phyloP scores from a whole-genome alignment of 2,797 vertebrate genomes.

The Uromys caudimaculatus region DNA sequence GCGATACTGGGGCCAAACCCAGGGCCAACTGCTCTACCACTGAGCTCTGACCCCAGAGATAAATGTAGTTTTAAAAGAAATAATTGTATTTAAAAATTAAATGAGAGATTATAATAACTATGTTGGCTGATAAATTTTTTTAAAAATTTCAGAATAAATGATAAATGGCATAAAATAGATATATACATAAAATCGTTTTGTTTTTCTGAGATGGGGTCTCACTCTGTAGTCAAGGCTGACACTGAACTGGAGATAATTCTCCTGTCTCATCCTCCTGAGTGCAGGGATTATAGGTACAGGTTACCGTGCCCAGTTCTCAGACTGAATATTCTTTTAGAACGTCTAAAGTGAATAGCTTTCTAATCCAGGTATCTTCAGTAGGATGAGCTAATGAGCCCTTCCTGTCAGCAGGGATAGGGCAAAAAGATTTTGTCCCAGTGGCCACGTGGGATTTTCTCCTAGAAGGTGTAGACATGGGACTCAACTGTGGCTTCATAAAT shows the following conservation, averaged over 20 bases:
- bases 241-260: not conserved
- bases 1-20: not conserved
- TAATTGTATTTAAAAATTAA: not conserved
- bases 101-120: slow-evolving; percentile 25
- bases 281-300: not conserved
- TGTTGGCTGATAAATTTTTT: not conserved
- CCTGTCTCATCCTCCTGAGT: not conserved
- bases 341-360: not conserved
- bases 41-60: not conserved
- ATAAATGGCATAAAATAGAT: not conserved
- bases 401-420: not conserved
- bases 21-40: not conserved
- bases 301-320: not conserved
- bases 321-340: not conserved
- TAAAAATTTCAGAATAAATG: not conserved
- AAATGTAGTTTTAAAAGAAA: not conserved
- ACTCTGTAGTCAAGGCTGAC: not conserved
- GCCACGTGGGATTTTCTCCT: not conserved
- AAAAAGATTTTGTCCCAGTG: not conserved
- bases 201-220: not conserved
- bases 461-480: not conserved
- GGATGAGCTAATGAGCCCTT: not conserved
- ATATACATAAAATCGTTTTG: slow-evolving; percentile 30
- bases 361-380: not conserved
- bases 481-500: not conserved